Base-by-base conservation (phyloP, 1,140 invertebrate genomes). In the Linepithema humile region DNA sequence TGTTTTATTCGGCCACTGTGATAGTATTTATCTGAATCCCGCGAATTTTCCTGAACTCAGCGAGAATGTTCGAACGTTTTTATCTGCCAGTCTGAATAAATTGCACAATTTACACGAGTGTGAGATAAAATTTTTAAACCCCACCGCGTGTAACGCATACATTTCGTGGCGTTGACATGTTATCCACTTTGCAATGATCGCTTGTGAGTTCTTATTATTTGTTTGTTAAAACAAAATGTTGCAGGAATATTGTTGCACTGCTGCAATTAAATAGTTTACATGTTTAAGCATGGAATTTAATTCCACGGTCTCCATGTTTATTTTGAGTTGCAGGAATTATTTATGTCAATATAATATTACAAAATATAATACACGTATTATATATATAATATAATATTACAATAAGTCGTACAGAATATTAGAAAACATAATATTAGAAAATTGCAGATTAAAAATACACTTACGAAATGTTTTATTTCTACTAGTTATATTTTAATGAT, bases 401-500 rank as follows among this genome's bases (percentile, higher is more conserved):
- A n/a, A n/a, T n/a, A n/a, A n/a, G n/a, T n/a, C n/a, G n/a, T n/a
- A n/a, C n/a, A n/a, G n/a, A n/a, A n/a, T n/a, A n/a, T n/a, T n/a
- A n/a, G n/a, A n/a, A n/a, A n/a, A n/a, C n/a, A n/a, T n/a, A n/a
- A n/a, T n/a, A n/a, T n/a, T n/a, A 10, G 3, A 53, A 20, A 50
- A 20, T 65, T 65, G 1, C 35, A 65, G n/a, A 57, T 6, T 17
- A 3, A 57, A 10, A 57, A 26, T 55, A 3, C n/a, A 20, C 17
- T 67, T 29, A 43, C 7, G 26, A 5, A 2, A 29, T 59, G 2
- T 59, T 9, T 53, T 26, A n/a, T 1, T 59, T 62, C 6, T 45
- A 74, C 3, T 5, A 6, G 43, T 50, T 38, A 65, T 48, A 23
- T 53, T 38, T 78, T 40, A 78, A 67, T 65, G 32, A 60, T n/a